These are phyloP conservation scores for Drosophila robusta DNA, from an alignment of 2,888 invertebrate species.

Conservation along the genomic window DNA sequence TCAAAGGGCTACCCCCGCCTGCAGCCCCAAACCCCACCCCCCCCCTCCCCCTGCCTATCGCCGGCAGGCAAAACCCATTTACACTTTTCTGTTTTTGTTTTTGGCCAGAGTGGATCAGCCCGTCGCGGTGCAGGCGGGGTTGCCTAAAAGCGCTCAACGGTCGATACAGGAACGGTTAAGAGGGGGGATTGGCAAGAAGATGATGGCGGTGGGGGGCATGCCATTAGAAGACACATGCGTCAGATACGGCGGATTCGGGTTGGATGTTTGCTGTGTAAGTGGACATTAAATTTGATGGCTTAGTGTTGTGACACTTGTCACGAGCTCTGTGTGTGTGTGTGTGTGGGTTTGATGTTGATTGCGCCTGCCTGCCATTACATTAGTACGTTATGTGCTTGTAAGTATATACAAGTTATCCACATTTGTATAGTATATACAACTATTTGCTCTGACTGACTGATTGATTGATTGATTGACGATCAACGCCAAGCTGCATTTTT, in stretches of 20 bases:
- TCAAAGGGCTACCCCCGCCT: conserved; percentile 42
- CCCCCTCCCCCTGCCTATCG: conserved; percentile 3
- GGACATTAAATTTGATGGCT: conserved; percentile 73
- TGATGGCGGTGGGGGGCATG: conserved; percentile 9
- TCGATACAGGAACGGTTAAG: conserved; percentile 31
- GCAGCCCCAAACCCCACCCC: no score
- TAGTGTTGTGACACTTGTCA: conserved; percentile 71
- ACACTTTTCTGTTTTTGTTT: conserved; percentile 61
- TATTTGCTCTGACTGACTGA: conserved; percentile 3
- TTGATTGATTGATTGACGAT: not conserved
- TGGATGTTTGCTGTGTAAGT: conserved; percentile 54
- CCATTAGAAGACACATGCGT: conserved; percentile 59
- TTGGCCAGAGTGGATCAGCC: conserved; percentile 36
- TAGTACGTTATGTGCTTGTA: conserved; percentile 38
- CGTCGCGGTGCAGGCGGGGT: conserved; percentile 10
- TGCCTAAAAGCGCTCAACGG: conserved; percentile 14
- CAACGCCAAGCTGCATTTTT: not conserved
- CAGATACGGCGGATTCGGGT: conserved; percentile 18
- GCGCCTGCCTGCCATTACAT: conserved; percentile 48
- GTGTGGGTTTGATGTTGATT: conserved; percentile 48
- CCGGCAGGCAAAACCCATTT: conserved; percentile 61
- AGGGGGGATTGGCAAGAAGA: conserved; percentile 1
- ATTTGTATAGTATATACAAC: conserved; percentile 83
- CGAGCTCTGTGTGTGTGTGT: conserved; percentile 30
- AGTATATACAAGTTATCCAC: conserved; percentile 6